These are phyloP conservation scores for Cyprinodon variegatus DNA, from an alignment of 2,113 vertebrate genomes.

Conservation along the genomic window DNA sequence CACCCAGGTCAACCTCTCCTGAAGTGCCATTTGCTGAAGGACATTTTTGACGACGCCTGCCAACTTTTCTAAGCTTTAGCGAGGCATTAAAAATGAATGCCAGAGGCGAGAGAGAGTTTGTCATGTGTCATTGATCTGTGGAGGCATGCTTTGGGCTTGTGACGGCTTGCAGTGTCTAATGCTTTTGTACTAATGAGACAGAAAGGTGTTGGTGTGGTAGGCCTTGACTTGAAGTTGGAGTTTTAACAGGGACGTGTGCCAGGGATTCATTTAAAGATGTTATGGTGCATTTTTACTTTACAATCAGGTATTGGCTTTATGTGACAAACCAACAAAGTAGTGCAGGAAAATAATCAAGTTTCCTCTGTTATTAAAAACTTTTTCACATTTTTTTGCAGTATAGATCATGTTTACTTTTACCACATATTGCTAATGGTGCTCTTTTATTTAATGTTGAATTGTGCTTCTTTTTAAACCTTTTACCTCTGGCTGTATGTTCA, in stretches of 20 bases:
- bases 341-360: no score
- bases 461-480: no score
- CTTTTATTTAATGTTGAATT: no score
- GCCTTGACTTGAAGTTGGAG: neutral
- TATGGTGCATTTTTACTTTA: neutral
- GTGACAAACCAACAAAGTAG: no score
- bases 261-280: slow-evolving; percentile 1
- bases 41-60: slow-evolving; percentile 3
- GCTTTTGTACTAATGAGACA: slow-evolving; percentile 5
- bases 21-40: neutral
- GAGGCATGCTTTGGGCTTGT: neutral
- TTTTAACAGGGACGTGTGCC: neutral
- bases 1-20: neutral
- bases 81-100: neutral
- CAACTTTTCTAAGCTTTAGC: neutral
- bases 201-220: neutral
- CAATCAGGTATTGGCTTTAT: neutral
- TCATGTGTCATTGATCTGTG: slow-evolving; percentile 12
- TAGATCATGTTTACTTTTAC: no score
- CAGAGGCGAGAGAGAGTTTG: neutral
- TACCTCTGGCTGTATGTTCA: no score
- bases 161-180: slow-evolving; percentile 10
- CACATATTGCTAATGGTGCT: no score
- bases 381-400: no score
- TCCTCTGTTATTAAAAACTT: no score